Percentiles rank a stretch among this genome's conserved stretches.
These are phyloP conservation scores for Labroides dimidiatus DNA, from an alignment of 2,797 vertebrate species.

Conservation along the genomic window DNA sequence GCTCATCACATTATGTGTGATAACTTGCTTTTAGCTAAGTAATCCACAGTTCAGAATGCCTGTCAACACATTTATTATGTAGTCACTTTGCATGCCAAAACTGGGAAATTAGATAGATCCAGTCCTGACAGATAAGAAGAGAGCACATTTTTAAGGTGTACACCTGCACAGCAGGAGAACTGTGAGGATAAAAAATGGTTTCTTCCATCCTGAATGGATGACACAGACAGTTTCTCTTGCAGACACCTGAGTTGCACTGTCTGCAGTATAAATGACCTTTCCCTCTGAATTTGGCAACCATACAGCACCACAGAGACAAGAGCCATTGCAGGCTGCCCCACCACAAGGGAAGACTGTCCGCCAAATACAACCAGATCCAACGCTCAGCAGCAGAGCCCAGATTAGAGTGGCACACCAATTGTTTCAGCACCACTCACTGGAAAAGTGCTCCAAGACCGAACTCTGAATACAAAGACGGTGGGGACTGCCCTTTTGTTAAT, in stretches of 20 bases:
- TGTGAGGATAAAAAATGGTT: constrained; percentile 39
- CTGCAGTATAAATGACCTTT: constrained; percentile 73
- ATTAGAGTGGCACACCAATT: constrained; percentile 71
- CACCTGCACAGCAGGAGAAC: constrained; percentile 39
- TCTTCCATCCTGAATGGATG: constrained; percentile 33
- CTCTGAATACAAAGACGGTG: constrained; percentile 56
- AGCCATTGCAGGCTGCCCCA: constrained; percentile 60
- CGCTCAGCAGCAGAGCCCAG: constrained; percentile 65
- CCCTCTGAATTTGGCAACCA: constrained; percentile 64
- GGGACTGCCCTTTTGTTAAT: constrained; percentile 56
- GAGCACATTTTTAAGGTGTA: constrained; percentile 16
- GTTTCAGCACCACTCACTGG: constrained; percentile 67
- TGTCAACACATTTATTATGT: constrained; percentile 6
- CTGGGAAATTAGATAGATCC: constrained; percentile 18
- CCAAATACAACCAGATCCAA: constrained; percentile 68
- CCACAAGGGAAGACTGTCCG: constrained; percentile 60
- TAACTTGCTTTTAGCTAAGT: constrained; percentile 27
- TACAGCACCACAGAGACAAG: constrained; percentile 62
- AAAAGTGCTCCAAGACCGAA: constrained; percentile 64
- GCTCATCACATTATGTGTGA: constrained; percentile 33
- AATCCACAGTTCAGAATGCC: not conserved
- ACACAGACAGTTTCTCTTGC: constrained; percentile 46
- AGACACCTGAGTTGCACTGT: constrained; percentile 67
- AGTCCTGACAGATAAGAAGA: not conserved
- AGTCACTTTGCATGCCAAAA: constrained; percentile 14